Evolutionary conservation across 2,113 vertebrate species (phyloP), one percentile per base, ranked within the genome.

Genomic region (Thomomys bottae): DNA sequence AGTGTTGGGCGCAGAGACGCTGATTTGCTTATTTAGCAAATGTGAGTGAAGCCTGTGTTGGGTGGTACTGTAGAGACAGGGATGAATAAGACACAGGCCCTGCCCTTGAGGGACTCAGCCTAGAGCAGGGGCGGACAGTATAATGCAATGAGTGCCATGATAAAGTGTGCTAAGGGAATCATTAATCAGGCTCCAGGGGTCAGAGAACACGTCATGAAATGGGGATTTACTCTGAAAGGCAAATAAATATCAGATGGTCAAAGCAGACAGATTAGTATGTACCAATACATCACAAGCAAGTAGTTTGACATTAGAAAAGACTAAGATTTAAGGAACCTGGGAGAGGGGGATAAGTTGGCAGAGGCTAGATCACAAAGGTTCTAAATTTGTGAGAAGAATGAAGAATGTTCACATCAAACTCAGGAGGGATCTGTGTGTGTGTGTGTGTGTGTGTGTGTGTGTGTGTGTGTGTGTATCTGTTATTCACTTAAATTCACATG

Each of bases 111-210:
- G 36, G 63, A 28, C 42, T 76, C 67, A 38, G 34, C 24, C 30
- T 59, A 36, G 63, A 24, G 57, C 3, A 2, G 38, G 68, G 38
- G 14, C 15, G 34, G 45, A 59, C 30, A 1, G 23, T 23, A 7
- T 0, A 38, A 42, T 7, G 42, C 7, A 32, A 42, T 34, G n/a
- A 71, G 36, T 34, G 28, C 57, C 87, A 4, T 92, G 32, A 85
- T 45, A 93, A 90, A 82, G 14, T 38, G 34, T 89, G 81, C 36
- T 40, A 78, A 95, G 80, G 64, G 61, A 84, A 61, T 66, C 45
- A 63, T 88, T 73, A 88, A 82, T 90, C 76, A 61, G 73, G 42
- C 68, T 87, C 38, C 71, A 72, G 80, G 75, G n/a, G 26, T 38
- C 72, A 66, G 75, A 72, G 75, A 84, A 61, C 10, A 0, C 54